Base-by-base conservation (phyloP, 2,888 invertebrate genomes). In the Troides helena region DNA sequence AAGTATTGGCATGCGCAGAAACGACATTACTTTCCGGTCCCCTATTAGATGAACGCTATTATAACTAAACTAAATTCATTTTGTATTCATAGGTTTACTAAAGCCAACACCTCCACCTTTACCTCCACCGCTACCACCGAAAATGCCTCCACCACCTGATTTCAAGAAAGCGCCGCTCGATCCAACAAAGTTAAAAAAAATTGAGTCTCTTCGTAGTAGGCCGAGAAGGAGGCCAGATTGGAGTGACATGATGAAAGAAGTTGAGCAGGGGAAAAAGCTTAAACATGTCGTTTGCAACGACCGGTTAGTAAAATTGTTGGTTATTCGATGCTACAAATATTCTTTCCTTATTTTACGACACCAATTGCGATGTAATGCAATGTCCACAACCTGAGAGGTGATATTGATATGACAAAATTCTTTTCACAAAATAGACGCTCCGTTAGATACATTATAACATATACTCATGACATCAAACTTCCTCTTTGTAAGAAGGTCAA, bases 171-270 rank as follows among this genome's bases (percentile, higher is more conserved):
- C 93, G 18, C 93, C 94, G 0, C 78, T 96, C 0, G 93, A 94
- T 65, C 90, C 93, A 0, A 82, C 90, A 17, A 96, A 96, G 79
- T 87, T 95, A 73, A 94, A 94, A 76, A 95, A 93, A 77, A 78
- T 98, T 71, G 97, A 97, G 71, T 93, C 94, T 77, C 93, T 97
- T 25, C 95, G 94, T 88, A 95, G 95, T 76, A 93, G 97, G 76
- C 97, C 97, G 0, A 94, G 97, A 75, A 95, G 94, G 81, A 94
- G 97, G 75, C 98, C 98, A 0, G 98, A 98, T 83, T 98, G 97
- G 97, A 96, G 95, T 21, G 95, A 95, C 78, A 96, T 98, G 95
- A 96, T 98, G 95, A 97, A 97, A 85, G 98, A 98, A 85, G 96
- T 98, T n/a, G 97, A 97, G 83, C 92, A 94, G 74, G 97, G 97